Percentiles rank a stretch among this genome's conserved stretches.
Evolutionary conservation across 2,113 vertebrate species (phyloP).

Genomic region (Salvator merianae): DNA sequence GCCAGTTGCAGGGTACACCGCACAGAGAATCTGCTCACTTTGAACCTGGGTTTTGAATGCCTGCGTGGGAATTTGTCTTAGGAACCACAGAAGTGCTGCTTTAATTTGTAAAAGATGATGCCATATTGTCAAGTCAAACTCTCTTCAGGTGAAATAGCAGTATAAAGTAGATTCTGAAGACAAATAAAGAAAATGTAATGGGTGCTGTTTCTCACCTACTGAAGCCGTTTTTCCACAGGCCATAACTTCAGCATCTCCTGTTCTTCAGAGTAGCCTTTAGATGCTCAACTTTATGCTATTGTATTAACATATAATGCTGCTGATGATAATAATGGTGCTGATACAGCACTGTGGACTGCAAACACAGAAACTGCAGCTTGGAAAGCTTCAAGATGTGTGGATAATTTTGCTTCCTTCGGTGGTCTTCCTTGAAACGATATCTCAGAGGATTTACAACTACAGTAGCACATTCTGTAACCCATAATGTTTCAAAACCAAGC

Average conservation of each 20-base stretch:
- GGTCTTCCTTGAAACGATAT: slow-evolving; percentile 51
- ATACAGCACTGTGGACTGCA: background rate
- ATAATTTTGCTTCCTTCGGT: slow-evolving; percentile 47
- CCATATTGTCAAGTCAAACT: background rate
- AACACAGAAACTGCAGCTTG: background rate
- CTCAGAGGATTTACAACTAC: slow-evolving; percentile 39
- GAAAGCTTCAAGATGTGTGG: background rate
- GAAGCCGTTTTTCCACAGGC: background rate
- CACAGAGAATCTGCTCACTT: background rate
- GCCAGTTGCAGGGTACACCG: background rate
- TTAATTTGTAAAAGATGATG: too few relatives aligned
- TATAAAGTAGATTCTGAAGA: background rate
- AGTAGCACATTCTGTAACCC: slow-evolving; percentile 54
- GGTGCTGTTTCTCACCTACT: background rate
- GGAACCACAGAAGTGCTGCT: background rate
- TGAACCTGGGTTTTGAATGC: background rate
- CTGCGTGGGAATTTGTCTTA: background rate
- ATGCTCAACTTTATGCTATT: slow-evolving; percentile 15
- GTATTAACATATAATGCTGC: background rate
- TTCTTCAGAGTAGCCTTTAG: background rate
- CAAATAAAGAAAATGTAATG: background rate
- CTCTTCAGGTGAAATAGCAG: background rate
- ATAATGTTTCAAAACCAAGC: slow-evolving; percentile 18
- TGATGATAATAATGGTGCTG: background rate
- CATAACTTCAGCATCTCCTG: background rate